phyloP scores from a whole-genome alignment of 2,888 invertebrate genomes.

The Hermodice carunculata region DNA sequence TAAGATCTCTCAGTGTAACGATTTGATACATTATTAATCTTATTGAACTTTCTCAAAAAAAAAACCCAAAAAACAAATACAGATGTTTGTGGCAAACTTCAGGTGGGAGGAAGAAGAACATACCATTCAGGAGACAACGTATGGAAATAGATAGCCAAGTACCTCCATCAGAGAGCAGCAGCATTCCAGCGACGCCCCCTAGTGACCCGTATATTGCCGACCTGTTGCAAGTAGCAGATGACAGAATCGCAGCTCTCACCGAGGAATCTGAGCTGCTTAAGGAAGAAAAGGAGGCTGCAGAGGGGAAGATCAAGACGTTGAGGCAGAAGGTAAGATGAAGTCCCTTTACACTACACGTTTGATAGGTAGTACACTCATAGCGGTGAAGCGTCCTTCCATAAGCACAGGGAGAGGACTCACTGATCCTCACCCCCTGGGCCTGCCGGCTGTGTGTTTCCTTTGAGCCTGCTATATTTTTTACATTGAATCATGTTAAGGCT shows the following conservation, averaged over 20 bases:
- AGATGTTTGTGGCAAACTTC: no score
- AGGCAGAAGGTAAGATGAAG: constrained; percentile 61
- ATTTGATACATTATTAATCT: no score
- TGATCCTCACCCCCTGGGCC: no score
- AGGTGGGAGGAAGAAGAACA: constrained; percentile 68
- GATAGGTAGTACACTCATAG: no score
- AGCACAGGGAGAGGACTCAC: no score
- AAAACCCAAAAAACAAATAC: no score
- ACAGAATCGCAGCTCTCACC: constrained; percentile 62
- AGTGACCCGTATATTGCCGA: constrained; percentile 68
- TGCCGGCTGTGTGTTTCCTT: no score
- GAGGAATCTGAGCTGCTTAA: constrained; percentile 46
- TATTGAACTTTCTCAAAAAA: no score
- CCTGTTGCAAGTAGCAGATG: constrained; percentile 65
- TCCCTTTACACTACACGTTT: background rate
- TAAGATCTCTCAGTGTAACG: no score
- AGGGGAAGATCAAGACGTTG: constrained; percentile 62
- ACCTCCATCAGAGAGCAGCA: constrained; percentile 45
- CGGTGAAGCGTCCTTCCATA: no score
- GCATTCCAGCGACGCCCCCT: constrained; percentile 26
- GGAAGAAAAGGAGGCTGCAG: constrained; percentile 59
- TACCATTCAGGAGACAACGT: constrained; percentile 69
- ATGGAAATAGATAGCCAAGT: constrained; percentile 68
- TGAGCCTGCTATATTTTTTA: no score
- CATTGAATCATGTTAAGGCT: no score